Evolutionary conservation across 2,888 invertebrate genomes (phyloP), one percentile per base, ranked within the genome.

Genomic region (Aspidiotus rigidus): DNA sequence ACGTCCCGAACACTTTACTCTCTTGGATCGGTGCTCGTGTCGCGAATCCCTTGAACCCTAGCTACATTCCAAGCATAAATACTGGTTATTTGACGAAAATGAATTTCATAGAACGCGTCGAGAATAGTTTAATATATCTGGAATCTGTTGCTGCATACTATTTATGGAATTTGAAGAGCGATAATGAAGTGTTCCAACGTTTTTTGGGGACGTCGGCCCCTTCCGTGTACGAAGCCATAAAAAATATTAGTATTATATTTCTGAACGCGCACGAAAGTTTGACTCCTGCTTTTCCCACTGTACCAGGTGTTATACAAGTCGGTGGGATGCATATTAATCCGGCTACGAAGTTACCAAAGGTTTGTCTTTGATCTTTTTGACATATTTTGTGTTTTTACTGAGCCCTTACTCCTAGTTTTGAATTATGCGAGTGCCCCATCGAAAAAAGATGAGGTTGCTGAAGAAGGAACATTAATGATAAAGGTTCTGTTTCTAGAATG

Each of bases 161-260:
- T 28, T 49, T 15, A 17, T 11, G 11, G 9, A 59, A 15, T 1
- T n/a, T 39, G 7, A 40, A 10, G 39, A 44, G 53, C 8, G 69
- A 69, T n/a, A 41, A 69, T 11, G 16, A 13, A 10, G 40, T 54
- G 5, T 16, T 60, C 7, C 60, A 53, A 9, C 42, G 53, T n/a
- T 53, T 10, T 39, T 28, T 53, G 28, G 39, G 49, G 7, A 3
- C 16, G 11, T 39, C 40, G 39, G 55, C 40, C n/a, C 61, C 53
- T 9, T 49, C 69, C 11, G 15, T 69, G 6, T 42, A 49, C 11
- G 61, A 69, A 1, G 40, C 59, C 10, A 28, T 69, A 39, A 42
- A 59, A 40, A 64, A 69, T 40, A 69, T 61, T 61, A 69, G 69
- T 54, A 28, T 69, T 13, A 8, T 69, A 39, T 69, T 69, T 53